A percentile compares a stretch with the other conserved stretches of the same genome.
Conservation (phyloP, 2,113 vertebrate genomes). For the Tretioscincus oriximinensis region DNA sequence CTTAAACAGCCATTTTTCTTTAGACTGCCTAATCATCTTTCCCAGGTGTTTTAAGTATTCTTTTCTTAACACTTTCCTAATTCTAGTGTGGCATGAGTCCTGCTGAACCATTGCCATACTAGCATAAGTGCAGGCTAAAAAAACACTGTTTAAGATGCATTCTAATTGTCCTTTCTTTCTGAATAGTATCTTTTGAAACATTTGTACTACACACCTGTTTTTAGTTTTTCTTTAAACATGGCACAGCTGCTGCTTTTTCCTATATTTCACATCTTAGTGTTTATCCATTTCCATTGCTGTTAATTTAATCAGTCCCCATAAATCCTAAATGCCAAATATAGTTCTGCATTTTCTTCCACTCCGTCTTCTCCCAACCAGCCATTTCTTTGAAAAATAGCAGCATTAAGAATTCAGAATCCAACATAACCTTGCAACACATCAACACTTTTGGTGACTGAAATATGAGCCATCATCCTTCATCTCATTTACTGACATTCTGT, state of each 20-base stretch:
- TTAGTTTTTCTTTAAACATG: no score
- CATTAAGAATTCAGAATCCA: background rate
- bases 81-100: no score
- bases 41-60: background rate
- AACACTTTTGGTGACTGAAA: background rate
- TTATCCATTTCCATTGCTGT: background rate
- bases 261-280: background rate
- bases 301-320: background rate
- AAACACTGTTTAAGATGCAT: no score
- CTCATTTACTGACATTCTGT: background rate
- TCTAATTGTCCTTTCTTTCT: background rate
- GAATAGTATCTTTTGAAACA: background rate
- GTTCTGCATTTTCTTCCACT: background rate
- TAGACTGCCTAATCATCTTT: background rate
- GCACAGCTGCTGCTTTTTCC: background rate
- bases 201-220: background rate
- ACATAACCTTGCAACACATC: background rate
- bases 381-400: slow-evolving; percentile 1
- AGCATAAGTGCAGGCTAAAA: no score
- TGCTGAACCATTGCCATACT: no score
- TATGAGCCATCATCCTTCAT: background rate
- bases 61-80: background rate
- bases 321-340: background rate
- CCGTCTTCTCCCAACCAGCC: background rate
- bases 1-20: no score